These are phyloP conservation scores for Oplegnathus fasciatus DNA, from an alignment of 2,113 vertebrate genomes.

Conservation along the genomic window DNA sequence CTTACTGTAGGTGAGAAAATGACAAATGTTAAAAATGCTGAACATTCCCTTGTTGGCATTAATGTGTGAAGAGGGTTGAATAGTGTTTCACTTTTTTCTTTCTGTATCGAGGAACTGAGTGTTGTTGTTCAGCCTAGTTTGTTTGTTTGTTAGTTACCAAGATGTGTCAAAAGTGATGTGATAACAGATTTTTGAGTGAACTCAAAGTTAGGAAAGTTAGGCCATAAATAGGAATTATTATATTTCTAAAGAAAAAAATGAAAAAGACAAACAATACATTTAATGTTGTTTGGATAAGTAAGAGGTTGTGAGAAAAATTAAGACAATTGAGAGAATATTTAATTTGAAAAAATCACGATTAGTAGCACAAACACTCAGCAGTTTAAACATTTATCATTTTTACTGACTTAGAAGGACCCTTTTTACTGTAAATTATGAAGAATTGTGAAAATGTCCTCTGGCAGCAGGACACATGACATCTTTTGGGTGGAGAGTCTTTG, in stretches of 20 bases:
- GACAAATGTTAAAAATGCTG: slow-evolving; percentile 31
- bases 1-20: slow-evolving; percentile 34
- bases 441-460: too few species aligned
- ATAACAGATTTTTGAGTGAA: neutral
- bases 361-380: neutral
- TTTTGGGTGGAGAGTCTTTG: too few species aligned
- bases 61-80: neutral
- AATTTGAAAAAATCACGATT: too few species aligned
- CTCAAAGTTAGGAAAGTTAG: neutral
- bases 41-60: slow-evolving; percentile 10
- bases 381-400: too few species aligned
- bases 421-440: too few species aligned
- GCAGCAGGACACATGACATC: too few species aligned
- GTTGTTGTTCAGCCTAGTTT: neutral
- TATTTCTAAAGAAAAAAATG: neutral
- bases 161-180: too few species aligned
- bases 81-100: neutral
- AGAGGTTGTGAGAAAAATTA: too few species aligned
- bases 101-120: neutral
- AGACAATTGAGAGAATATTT: too few species aligned
- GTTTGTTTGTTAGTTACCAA: neutral
- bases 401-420: neutral
- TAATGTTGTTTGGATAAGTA: too few species aligned
- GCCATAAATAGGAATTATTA: neutral
- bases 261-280: neutral